Conservation (phyloP, 2,113 vertebrate genomes). For the Spermophilus dauricus region DNA sequence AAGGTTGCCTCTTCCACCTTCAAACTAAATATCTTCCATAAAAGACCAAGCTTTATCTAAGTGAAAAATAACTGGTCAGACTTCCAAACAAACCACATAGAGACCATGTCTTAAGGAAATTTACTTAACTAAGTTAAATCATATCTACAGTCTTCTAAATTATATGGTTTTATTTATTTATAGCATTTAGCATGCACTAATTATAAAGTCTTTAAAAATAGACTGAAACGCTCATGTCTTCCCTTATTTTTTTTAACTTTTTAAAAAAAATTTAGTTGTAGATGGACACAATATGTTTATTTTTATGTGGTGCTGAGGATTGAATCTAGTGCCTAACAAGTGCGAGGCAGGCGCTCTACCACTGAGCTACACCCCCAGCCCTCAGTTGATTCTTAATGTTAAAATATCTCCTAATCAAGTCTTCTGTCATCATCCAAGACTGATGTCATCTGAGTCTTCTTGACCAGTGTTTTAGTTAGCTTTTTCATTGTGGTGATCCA, state of each 20-base stretch:
- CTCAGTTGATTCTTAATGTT: neutral
- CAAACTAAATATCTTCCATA: neutral
- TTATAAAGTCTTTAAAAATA: neutral
- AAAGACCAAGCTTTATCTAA: neutral
- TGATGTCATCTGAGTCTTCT: neutral
- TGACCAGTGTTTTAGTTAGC: too few relatives aligned
- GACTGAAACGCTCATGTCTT: neutral
- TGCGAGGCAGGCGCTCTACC: too few relatives aligned
- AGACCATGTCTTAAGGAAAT: neutral
- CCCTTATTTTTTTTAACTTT: neutral
- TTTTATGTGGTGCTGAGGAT: too few relatives aligned
- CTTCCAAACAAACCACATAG: neutral
- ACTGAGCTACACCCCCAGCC: too few relatives aligned
- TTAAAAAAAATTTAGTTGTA: too few relatives aligned
- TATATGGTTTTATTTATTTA: neutral
- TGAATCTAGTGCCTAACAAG: too few relatives aligned
- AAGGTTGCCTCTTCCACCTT: neutral
- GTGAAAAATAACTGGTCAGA: neutral
- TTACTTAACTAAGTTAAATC: constrained; percentile 25
- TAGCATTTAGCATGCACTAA: neutral
- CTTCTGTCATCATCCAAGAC: neutral
- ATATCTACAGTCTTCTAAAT: neutral
- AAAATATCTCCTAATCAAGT: neutral
- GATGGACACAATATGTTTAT: too few relatives aligned
- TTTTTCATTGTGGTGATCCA: too few relatives aligned